Conservation (phyloP, 2,113 vertebrate genomes). For the Gymnobelideus leadbeateri region DNA sequence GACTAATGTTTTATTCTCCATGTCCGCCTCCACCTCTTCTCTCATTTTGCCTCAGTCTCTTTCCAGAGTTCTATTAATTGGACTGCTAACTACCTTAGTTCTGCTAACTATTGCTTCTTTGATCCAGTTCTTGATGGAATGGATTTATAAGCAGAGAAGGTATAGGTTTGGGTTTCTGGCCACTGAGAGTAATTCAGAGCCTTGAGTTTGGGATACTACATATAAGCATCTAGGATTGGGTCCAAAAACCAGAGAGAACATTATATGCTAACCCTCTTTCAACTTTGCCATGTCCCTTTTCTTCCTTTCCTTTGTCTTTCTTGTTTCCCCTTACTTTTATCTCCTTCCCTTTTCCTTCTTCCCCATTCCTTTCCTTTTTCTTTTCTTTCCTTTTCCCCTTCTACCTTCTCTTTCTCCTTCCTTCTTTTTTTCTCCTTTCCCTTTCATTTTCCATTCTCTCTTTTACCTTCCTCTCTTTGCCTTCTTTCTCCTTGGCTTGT, state of each 20-base stretch:
- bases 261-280: background rate
- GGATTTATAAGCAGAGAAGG: background rate
- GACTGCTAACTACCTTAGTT: background rate
- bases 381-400: background rate
- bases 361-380: too few relatives aligned
- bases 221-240: constrained; percentile 17
- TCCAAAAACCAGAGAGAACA: background rate
- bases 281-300: background rate
- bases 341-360: too few relatives aligned
- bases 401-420: background rate
- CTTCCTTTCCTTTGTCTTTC: background rate
- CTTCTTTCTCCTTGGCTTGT: background rate
- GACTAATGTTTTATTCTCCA: background rate
- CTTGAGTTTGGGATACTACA: background rate
- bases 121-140: background rate
- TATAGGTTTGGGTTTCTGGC: background rate
- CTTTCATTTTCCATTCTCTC: too few relatives aligned
- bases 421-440: background rate
- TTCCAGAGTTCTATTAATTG: background rate
- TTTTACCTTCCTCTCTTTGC: background rate
- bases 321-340: background rate
- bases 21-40: background rate
- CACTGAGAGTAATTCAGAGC: background rate
- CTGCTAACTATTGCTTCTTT: constrained; percentile 25
- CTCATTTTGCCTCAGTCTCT: background rate